Evolutionary conservation across 2,888 invertebrate species (phyloP).

Genomic region (Lasioglossum marginatum): DNA sequence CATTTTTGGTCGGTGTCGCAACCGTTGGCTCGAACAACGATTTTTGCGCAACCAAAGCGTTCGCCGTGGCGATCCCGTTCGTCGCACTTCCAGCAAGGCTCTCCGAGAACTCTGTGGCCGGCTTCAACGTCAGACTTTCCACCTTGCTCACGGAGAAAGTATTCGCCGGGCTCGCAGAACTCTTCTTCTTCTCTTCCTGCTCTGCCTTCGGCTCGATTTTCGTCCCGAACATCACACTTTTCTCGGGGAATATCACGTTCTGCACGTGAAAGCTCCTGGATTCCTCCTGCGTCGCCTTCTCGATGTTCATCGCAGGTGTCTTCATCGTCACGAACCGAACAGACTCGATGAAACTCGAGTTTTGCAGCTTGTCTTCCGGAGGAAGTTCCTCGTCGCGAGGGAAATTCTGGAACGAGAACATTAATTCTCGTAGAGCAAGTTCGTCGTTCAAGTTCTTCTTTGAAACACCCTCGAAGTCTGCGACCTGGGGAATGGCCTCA

Average conservation of each 20-base stretch:
- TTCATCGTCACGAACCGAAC: slow-evolving; percentile 71
- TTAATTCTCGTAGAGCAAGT: slow-evolving; percentile 68
- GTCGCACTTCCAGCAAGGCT: slow-evolving; percentile 77
- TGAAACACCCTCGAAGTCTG: slow-evolving; percentile 66
- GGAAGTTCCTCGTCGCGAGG: slow-evolving; percentile 77
- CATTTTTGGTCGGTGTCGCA: slow-evolving; percentile 44
- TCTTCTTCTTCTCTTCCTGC: slow-evolving; percentile 40
- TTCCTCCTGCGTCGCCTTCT: slow-evolving; percentile 71
- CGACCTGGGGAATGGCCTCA: slow-evolving; percentile 81
- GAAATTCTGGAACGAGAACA: slow-evolving; percentile 78
- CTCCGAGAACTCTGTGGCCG: slow-evolving; percentile 67
- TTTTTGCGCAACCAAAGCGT: slow-evolving; percentile 75
- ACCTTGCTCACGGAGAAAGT: slow-evolving; percentile 58
- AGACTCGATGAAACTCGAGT: slow-evolving; percentile 79
- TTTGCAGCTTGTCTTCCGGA: slow-evolving; percentile 82
- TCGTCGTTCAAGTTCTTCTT: slow-evolving; percentile 72
- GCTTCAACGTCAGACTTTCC: slow-evolving; percentile 68
- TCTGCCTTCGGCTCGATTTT: slow-evolving; percentile 47
- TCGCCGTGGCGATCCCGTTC: slow-evolving; percentile 75
- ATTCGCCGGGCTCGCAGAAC: slow-evolving; percentile 2
- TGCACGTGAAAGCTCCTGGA: slow-evolving; percentile 74
- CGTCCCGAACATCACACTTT: slow-evolving; percentile 28
- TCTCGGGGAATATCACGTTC: slow-evolving; percentile 56
- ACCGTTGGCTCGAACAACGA: slow-evolving; percentile 75
- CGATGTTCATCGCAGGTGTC: slow-evolving; percentile 59